Conservation (phyloP, 2,797 vertebrate genomes). For the Pantherophis alleghaniensis region DNA sequence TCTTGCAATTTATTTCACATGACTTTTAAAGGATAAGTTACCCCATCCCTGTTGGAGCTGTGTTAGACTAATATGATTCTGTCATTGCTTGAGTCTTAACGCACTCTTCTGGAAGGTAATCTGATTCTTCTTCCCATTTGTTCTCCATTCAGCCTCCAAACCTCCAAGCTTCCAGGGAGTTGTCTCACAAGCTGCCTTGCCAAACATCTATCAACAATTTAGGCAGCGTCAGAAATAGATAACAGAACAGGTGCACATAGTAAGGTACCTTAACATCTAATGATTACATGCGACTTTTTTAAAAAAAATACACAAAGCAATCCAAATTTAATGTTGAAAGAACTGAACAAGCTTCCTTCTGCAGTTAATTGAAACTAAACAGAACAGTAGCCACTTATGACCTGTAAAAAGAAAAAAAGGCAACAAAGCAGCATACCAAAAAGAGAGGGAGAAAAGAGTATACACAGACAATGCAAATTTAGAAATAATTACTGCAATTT, state of each 20-base stretch:
- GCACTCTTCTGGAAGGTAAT: neutral
- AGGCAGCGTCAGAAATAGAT: constrained; percentile 10
- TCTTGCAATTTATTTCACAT: neutral
- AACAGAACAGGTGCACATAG: constrained; percentile 8
- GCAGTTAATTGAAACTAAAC: neutral
- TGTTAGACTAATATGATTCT: neutral
- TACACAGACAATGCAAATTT: neutral
- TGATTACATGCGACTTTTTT: neutral
- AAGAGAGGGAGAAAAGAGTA: neutral
- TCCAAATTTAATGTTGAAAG: neutral
- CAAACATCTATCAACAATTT: neutral
- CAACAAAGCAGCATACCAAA: neutral
- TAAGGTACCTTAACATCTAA: neutral
- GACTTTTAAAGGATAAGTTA: neutral
- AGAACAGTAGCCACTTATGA: neutral
- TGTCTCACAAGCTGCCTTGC: neutral
- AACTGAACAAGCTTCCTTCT: neutral
- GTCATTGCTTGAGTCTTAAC: neutral
- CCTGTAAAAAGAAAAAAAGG: neutral
- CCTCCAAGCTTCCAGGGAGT: neutral
- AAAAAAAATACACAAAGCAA: neutral
- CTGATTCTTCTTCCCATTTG: neutral
- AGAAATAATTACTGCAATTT: neutral
- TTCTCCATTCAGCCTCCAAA: neutral
- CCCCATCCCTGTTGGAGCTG: neutral